Conservation (phyloP, 2,113 vertebrate species). For the Chaetops frenatus region DNA sequence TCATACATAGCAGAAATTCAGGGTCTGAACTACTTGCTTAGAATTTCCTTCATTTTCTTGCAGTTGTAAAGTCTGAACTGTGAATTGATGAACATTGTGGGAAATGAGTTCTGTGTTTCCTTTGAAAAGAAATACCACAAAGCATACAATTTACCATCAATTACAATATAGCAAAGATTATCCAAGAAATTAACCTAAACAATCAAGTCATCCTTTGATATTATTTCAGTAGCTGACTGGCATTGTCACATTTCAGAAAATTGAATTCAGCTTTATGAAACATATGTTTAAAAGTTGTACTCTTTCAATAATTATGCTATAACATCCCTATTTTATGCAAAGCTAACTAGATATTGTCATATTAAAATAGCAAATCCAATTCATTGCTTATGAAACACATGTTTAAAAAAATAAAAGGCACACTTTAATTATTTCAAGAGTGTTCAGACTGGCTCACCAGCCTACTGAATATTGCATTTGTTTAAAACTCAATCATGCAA, state of each 20-base stretch:
- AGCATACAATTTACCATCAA: background rate
- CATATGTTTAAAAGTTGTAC: conserved; percentile 98
- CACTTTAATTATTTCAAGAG: conserved; percentile 97
- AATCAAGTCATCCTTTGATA: conserved; percentile 75
- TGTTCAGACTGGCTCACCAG: conserved; percentile 80
- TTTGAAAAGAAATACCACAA: background rate
- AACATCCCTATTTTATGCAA: conserved; percentile 93
- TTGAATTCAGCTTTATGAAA: conserved; percentile 93
- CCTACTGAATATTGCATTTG: conserved; percentile 99
- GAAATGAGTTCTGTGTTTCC: background rate
- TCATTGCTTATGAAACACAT: conserved; percentile 98
- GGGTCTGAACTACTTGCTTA: background rate
- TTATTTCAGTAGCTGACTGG: conserved; percentile 79
- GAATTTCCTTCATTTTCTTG: background rate
- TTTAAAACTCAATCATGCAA: conserved; percentile 99
- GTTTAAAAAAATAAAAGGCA: conserved; percentile 90
- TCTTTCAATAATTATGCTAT: conserved; percentile 97
- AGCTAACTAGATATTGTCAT: conserved; percentile 95
- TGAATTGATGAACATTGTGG: background rate
- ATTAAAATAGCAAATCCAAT: conserved; percentile 98
- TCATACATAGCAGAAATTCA: background rate
- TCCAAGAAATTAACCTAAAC: conserved; percentile 42
- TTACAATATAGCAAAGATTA: conserved; percentile 1
- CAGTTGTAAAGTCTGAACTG: background rate
- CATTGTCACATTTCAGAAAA: conserved; percentile 89